Evolutionary conservation across 2,797 vertebrate genomes (phyloP).

Genomic region (Echeneis naucrates): DNA sequence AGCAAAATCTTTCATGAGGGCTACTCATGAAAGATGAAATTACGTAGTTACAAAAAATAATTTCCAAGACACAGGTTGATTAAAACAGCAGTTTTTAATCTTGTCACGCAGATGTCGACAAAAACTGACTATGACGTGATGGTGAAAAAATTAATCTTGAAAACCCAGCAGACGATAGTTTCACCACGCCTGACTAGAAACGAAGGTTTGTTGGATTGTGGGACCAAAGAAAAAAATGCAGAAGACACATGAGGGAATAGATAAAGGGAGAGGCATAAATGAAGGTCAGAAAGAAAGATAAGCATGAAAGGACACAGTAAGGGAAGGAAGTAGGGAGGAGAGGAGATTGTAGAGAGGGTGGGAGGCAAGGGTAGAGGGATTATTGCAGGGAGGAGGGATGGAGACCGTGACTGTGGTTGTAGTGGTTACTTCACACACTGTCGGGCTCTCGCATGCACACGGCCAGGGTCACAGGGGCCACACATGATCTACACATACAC

Average conservation of each 20-base stretch:
- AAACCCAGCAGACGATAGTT: conserved; percentile 33
- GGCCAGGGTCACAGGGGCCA: conserved; percentile 55
- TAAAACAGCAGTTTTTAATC: conserved; percentile 1
- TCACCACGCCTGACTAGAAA: conserved; percentile 2
- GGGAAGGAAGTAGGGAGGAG: conserved; percentile 5
- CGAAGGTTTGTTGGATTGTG: conserved; percentile 19
- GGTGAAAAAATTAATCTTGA: conserved; percentile 38
- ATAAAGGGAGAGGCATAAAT: conserved; percentile 1
- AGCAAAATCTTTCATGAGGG: neutral
- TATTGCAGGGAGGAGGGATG: conserved; percentile 37
- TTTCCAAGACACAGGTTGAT: neutral
- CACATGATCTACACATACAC: conserved; percentile 38
- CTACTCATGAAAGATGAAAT: no score
- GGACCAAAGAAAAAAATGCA: conserved; percentile 5
- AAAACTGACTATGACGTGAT: conserved; percentile 49
- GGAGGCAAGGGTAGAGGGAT: conserved; percentile 25
- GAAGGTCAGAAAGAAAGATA: conserved; percentile 6
- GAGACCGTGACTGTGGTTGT: conserved; percentile 61
- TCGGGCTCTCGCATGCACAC: conserved; percentile 70
- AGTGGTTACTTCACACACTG: conserved; percentile 74
- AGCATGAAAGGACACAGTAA: conserved; percentile 1
- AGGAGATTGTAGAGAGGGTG: conserved; percentile 13
- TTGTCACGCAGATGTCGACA: conserved; percentile 27
- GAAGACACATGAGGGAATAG: conserved; percentile 7
- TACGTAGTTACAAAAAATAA: no score